Percentiles rank a stretch among this genome's conserved stretches.
Conservation (phyloP, 2,113 vertebrate species). For the Plestiodon gilberti region DNA sequence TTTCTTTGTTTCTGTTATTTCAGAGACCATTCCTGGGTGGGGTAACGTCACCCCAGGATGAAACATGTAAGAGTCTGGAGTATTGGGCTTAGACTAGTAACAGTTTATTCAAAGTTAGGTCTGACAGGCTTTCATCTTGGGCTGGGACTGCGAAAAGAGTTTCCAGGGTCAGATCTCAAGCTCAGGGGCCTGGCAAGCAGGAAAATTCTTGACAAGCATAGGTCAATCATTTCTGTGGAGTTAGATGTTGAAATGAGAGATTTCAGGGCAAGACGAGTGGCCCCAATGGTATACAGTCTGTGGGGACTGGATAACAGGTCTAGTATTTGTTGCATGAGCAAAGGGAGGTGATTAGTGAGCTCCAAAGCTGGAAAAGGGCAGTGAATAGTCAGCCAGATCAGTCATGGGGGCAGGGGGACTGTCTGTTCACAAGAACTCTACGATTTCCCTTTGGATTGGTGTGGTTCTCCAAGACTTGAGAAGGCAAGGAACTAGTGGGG, state of each 20-base stretch:
- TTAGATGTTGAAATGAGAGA: background rate
- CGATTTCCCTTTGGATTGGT: background rate
- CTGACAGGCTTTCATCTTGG: background rate
- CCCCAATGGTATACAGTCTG: background rate
- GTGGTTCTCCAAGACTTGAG: too few species aligned
- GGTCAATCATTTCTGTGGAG: background rate
- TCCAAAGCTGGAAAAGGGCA: background rate
- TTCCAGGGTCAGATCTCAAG: background rate
- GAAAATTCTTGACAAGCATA: background rate
- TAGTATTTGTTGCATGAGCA: background rate
- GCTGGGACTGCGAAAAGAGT: background rate
- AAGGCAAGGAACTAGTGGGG: background rate
- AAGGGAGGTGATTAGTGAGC: background rate
- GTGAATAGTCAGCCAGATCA: background rate
- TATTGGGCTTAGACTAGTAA: background rate
- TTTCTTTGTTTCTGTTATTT: background rate
- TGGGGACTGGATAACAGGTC: background rate
- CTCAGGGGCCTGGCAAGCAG: background rate
- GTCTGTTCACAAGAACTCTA: background rate
- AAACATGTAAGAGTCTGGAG: background rate
- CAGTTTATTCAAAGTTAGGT: background rate
- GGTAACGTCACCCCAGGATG: background rate
- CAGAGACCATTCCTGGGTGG: background rate
- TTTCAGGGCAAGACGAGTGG: background rate
- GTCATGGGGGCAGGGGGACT: background rate